Base-by-base conservation (phyloP, 2,113 vertebrate species). In the Nerophis ophidion region DNA sequence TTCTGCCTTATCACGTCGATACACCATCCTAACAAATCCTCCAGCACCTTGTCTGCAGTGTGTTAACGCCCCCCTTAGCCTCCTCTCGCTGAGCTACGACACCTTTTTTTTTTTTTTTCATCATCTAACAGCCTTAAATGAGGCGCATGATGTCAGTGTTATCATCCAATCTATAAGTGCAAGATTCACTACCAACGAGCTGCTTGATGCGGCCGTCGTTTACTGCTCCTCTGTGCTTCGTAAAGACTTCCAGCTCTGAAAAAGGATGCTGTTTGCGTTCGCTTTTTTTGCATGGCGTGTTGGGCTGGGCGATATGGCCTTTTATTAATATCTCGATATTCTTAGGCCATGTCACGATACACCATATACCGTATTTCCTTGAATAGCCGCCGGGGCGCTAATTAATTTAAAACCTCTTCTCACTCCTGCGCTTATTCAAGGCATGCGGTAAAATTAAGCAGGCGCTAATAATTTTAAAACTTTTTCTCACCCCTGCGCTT, bases 1-100 rank as follows among this genome's bases (percentile, higher is more conserved):
- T 71, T 51, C 57, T 40, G 47, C 11, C 71, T 71, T 71, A 75
- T 76, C 66, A 71, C 65, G 48, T 54, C 63, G 64, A 74, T 71
- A 59, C 64, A 13, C 17, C 56, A 12, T 52, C 55, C 49, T 17
- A 11, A 48, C 12, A 68, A 74, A 79, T 79, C 70, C 68, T 55
- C 59, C 15, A 12, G 3, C n/a, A 45, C 59, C 68, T 62, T 35
- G 42, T 48, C 61, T 48, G 13, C 0, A 51, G 19, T 34, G 58
- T 63, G 50, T 57, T 53, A 38, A 44, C 40, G 12, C 12, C 40
- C 40, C 9, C 8, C 40, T 42, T 51, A 42, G 57, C 60, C 74
- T 76, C 51, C 74, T 75, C 60, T 45, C 74, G 57, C 35, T 58
- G 44, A 45, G 42, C 67, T 34, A 35, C 44, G 47, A 1, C 15